These are phyloP conservation scores for Tribolium madens DNA, from an alignment of 1,140 invertebrate species.

Conservation along the genomic window DNA sequence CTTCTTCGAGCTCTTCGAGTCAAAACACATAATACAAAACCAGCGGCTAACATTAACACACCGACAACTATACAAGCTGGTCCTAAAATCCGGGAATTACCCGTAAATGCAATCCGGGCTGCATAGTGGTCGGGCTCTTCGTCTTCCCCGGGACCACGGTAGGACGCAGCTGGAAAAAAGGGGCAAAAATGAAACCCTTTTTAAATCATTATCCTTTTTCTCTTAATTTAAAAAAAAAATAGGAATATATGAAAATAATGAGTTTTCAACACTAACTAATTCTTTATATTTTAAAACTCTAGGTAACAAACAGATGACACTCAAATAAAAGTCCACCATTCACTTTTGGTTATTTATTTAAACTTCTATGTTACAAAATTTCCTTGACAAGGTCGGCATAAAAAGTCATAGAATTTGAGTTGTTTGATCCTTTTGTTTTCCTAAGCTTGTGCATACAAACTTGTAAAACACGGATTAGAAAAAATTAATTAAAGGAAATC, in stretches of 20 bases:
- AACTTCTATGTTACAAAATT: neutral
- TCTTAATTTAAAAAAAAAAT: too few relatives aligned
- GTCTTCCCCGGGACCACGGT: conserved; percentile 77
- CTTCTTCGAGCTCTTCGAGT: conserved; percentile 74
- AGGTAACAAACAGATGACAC: too few relatives aligned
- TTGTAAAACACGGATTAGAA: conserved; percentile 4
- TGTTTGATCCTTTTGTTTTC: neutral
- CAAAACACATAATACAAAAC: conserved; percentile 73
- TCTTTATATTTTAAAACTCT: too few relatives aligned
- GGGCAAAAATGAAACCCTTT: neutral
- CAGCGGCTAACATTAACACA: conserved; percentile 74
- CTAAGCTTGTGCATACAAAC: conserved; percentile 12
- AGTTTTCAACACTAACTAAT: too few relatives aligned
- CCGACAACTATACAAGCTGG: conserved; percentile 80
- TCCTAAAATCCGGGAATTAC: conserved; percentile 78
- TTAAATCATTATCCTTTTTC: too few relatives aligned
- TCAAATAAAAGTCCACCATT: neutral
- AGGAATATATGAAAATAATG: too few relatives aligned
- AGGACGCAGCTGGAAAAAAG: conserved; percentile 75
- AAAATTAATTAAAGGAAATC: conserved; percentile 16
- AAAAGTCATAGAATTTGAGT: neutral
- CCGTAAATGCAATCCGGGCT: conserved; percentile 77
- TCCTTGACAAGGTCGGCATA: neutral
- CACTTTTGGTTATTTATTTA: neutral
- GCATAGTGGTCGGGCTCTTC: conserved; percentile 78